phyloP scores from a whole-genome alignment of 2,797 vertebrate genomes.

The Enoplosus armatus region DNA sequence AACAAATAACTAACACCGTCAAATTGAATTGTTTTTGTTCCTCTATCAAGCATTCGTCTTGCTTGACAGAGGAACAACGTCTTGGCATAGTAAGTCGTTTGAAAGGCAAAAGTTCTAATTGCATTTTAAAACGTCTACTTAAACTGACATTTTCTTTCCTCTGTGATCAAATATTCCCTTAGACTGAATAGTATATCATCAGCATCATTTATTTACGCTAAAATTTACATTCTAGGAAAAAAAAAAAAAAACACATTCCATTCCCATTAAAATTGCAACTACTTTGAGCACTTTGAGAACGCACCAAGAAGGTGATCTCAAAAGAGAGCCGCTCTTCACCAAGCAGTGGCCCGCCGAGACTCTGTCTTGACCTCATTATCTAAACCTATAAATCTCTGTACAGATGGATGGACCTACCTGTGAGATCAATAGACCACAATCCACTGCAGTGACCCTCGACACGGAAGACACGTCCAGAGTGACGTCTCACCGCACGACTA shows the following conservation, averaged over 20 bases:
- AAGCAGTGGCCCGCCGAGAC: conserved; percentile 42
- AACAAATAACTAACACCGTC: too few relatives aligned
- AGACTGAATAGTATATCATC: background rate
- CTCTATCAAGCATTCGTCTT: too few relatives aligned
- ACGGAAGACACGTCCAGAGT: too few relatives aligned
- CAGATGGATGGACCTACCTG: conserved; percentile 10
- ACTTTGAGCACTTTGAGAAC: background rate
- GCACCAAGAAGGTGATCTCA: too few relatives aligned
- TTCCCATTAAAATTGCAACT: background rate
- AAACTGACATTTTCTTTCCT: too few relatives aligned
- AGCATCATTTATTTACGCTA: background rate
- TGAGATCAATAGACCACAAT: conserved; percentile 40
- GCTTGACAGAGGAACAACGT: too few relatives aligned
- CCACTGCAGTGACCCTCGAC: conserved; percentile 36
- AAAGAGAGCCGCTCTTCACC: conserved; percentile 40
- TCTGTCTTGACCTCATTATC: conserved; percentile 63
- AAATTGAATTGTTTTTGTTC: too few relatives aligned
- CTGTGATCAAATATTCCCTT: too few relatives aligned
- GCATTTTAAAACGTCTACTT: background rate
- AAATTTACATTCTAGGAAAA: background rate
- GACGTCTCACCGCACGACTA: background rate
- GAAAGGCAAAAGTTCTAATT: background rate
- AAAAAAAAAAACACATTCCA: too few relatives aligned
- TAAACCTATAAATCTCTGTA: conserved; percentile 43
- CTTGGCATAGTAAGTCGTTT: too few relatives aligned